phyloP scores from a whole-genome alignment of 35 echinoderm and acorn worm species.

The Eucidaris tribuloides region DNA sequence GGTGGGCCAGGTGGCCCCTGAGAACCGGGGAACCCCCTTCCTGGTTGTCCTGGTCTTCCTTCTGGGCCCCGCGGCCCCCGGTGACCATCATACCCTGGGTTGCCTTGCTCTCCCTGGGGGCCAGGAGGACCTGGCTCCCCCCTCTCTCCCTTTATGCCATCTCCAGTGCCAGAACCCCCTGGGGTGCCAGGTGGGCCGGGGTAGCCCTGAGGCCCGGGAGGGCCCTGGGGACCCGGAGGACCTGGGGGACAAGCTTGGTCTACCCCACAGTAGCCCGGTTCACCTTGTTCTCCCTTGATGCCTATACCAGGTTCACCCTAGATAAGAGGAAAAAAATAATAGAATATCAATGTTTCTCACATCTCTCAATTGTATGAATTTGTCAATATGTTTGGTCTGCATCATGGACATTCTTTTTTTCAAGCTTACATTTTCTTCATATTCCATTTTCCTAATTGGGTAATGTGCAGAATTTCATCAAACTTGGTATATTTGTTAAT shows the following conservation, averaged over 20 bases:
- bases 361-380: no score
- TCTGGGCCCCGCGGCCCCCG: background rate
- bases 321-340: no score
- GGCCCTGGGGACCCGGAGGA: background rate
- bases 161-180: background rate
- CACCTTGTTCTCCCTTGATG: slow-evolving; percentile 48
- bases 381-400: no score
- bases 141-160: background rate
- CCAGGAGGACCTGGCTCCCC: background rate
- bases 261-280: slow-evolving; percentile 19
- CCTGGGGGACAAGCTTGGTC: background rate
- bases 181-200: background rate
- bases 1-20: slow-evolving; percentile 27
- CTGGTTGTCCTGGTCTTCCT: background rate
- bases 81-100: slow-evolving; percentile 15
- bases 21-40: background rate
- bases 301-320: slow-evolving; percentile 65
- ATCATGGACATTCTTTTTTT: no score
- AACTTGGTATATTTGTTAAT: no score
- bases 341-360: no score
- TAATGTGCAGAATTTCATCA: no score
- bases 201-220: background rate
- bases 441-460: no score
- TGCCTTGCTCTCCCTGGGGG: background rate
- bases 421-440: no score